Percentiles rank a stretch among this genome's conserved stretches.
Conservation (phyloP, 1,140 invertebrate genomes). For the Anoplolepis gracilipes region DNA sequence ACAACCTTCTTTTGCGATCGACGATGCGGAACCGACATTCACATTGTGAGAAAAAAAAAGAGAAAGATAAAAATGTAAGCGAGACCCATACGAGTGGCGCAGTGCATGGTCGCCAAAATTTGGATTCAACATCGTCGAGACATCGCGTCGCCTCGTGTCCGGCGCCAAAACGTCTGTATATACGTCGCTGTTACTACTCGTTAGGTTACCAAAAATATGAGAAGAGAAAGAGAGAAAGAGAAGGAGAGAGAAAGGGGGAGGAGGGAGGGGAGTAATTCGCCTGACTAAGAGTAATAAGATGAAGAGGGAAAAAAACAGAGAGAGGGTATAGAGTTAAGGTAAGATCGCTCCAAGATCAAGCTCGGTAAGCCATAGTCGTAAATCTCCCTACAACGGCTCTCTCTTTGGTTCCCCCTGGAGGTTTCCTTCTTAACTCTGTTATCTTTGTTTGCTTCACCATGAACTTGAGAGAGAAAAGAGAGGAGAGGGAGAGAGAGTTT, state of each 20-base stretch:
- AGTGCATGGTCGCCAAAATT: constrained; percentile 48
- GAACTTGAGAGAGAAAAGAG: constrained; percentile 1
- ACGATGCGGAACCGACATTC: constrained; percentile 14
- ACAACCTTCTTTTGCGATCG: constrained; percentile 1
- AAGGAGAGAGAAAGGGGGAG: too few species aligned
- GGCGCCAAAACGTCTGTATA: constrained; percentile 54
- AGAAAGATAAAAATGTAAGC: constrained; percentile 47
- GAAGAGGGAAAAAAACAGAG: constrained; percentile 6
- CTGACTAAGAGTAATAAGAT: constrained; percentile 34
- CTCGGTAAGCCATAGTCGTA: constrained; percentile 27
- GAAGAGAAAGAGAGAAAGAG: not conserved
- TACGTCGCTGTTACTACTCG: not conserved
- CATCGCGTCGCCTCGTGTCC: constrained; percentile 46
- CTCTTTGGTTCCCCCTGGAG: not conserved
- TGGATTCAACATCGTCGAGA: constrained; percentile 50
- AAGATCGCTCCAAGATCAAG: constrained; percentile 26
- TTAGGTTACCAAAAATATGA: constrained; percentile 42
- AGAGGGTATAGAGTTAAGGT: constrained; percentile 36
- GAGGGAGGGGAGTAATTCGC: not conserved
- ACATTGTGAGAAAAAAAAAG: constrained; percentile 13
- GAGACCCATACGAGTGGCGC: constrained; percentile 43
- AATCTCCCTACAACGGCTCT: not conserved
- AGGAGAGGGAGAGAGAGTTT: too few species aligned
- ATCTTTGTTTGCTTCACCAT: constrained; percentile 30
- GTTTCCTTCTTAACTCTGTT: constrained; percentile 31